phyloP scores from a whole-genome alignment of 2,888 invertebrate genomes.

The Ichneumon xanthorius region DNA sequence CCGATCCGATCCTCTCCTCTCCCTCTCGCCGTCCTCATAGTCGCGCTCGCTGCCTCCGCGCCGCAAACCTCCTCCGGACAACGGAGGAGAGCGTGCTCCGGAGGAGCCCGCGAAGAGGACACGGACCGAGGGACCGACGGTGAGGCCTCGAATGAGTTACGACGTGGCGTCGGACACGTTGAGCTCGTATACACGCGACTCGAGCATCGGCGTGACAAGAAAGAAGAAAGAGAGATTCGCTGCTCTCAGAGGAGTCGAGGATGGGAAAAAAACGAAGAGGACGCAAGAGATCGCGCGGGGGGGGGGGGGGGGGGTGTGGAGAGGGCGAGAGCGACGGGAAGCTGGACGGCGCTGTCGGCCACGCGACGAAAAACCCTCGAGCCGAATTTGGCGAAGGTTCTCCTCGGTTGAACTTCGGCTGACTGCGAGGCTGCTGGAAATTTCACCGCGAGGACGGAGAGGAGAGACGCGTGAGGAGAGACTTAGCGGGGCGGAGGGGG shows the following conservation, averaged over 20 bases:
- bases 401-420: neutral
- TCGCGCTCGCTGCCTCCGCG: conserved; percentile 16
- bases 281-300: neutral
- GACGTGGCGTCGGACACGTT: conserved; percentile 55
- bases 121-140: conserved; percentile 19
- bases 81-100: conserved; percentile 21
- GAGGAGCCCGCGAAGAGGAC: conserved; percentile 3
- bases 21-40: conserved; percentile 35
- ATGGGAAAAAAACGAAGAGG: conserved; percentile 50
- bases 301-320: too few species aligned
- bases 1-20: conserved; percentile 43
- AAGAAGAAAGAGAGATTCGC: conserved; percentile 53
- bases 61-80: neutral
- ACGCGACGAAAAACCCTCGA: conserved; percentile 58
- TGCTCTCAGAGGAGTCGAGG: conserved; percentile 32
- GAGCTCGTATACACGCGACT: conserved; percentile 47
- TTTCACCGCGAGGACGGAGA: neutral
- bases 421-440: too few species aligned
- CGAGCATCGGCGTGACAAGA: conserved; percentile 47
- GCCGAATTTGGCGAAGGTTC: conserved; percentile 61
- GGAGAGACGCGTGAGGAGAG: neutral
- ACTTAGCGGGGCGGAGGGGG: conserved; percentile 20
- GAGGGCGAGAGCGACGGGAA: neutral
- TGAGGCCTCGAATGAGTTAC: conserved; percentile 62
- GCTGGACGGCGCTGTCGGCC: conserved; percentile 41